Base-by-base conservation (phyloP, 2,888 invertebrate genomes). In the Agonopterix alstromeriana region DNA sequence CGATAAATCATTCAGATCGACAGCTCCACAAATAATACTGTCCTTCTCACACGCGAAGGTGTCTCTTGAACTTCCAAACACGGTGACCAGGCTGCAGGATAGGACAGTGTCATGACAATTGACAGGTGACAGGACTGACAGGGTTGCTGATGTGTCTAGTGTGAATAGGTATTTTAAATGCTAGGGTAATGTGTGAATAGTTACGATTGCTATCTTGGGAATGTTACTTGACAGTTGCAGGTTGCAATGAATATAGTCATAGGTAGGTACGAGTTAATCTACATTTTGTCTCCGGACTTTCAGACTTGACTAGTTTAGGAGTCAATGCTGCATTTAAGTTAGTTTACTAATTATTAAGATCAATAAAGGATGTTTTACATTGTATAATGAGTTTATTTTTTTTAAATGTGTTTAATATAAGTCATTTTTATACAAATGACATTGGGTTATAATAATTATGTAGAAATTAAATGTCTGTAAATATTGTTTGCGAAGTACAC, bases 1-100 rank as follows among this genome's bases (percentile, higher is more conserved):
- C 50, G 41, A 59, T 64, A 57, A 55, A 48, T 54, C 56, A 50
- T 55, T 46, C 47, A 49, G 63, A 69, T 73, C 60, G 72, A 71
- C 71, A 65, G 60, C 56, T 57, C 62, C 67, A 65, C 50, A 73
- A 73, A 74, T 71, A 71, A 27, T 27, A 27, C 27, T 27, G 27
- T 27, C 60, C 53, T 58, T 48, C 60, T 68, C 74, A 62, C 74
- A 71, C 73, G 66, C 73, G 64, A 68, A 69, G 71, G 69, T 65
- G 69, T 65, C 27, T 17, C 3, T 2, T 17, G 17, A 3, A 17
- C 17, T 27, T 27, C 27, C 27, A 27, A 27, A 27, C 63, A 43
- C 65, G 67, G 71, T 70, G 68, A 59, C 67, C 63, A 27, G 27
- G 27, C 27, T 27, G 27, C 27, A 27, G 27, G 27, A 27, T 7